These are phyloP conservation scores for Philotrypesis tridentata DNA, from an alignment of 1,140 invertebrate species.

Conservation along the genomic window DNA sequence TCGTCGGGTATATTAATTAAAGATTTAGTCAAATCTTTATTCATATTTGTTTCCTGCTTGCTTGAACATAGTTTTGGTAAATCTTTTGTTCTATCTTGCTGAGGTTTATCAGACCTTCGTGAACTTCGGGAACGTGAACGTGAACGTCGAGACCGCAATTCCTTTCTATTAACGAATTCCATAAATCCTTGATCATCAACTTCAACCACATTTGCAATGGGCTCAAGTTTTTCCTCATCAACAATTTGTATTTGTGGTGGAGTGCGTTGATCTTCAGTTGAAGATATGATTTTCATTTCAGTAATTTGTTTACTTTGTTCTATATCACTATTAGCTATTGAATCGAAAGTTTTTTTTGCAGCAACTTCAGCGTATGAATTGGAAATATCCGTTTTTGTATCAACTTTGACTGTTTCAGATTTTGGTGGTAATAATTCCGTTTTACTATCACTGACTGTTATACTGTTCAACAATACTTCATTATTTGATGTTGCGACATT, in stretches of 20 bases:
- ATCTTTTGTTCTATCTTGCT: conserved; percentile 16
- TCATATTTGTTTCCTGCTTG: background rate
- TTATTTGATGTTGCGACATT: no score
- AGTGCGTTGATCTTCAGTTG: conserved; percentile 40
- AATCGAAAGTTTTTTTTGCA: background rate
- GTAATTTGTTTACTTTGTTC: background rate
- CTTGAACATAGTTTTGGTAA: background rate
- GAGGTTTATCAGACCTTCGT: conserved; percentile 50
- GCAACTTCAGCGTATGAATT: conserved; percentile 20
- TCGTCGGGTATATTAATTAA: background rate
- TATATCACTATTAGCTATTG: background rate
- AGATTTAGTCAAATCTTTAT: background rate
- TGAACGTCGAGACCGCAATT: conserved; percentile 69
- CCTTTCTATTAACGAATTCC: conserved; percentile 69
- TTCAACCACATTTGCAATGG: conserved; percentile 65
- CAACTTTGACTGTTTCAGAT: conserved; percentile 1
- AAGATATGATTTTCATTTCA: background rate
- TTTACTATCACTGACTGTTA: no score
- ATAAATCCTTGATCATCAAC: conserved; percentile 74
- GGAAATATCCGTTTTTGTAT: background rate
- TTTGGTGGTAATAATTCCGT: conserved; percentile 11
- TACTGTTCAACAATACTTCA: no score
- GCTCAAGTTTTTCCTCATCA: conserved; percentile 62
- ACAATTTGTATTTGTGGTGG: conserved; percentile 72
- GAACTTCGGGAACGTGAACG: conserved; percentile 69